A percentile compares a stretch with the other conserved stretches of the same genome.
These are phyloP conservation scores for Bruchidius siliquastri DNA, from an alignment of 2,888 invertebrate species.

Conservation along the genomic window DNA sequence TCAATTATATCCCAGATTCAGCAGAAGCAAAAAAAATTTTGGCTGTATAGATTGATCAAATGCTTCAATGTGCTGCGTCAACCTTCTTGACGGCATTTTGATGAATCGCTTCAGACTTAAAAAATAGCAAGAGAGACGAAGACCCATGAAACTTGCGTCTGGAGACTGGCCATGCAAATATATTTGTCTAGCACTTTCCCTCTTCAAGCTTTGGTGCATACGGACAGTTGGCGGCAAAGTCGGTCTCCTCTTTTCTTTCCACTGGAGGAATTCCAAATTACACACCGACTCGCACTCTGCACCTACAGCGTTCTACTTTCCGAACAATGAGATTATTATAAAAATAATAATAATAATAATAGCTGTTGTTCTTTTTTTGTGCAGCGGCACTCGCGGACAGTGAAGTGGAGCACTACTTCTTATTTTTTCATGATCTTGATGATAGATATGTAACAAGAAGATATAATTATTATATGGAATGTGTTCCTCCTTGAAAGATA, in stretches of 20 bases:
- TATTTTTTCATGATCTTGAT: no score
- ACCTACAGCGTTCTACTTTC: background rate
- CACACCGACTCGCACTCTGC: background rate
- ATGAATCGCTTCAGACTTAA: no score
- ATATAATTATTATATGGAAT: no score
- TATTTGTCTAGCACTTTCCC: background rate
- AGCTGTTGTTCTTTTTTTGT: background rate
- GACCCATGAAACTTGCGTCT: no score
- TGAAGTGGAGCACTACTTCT: background rate
- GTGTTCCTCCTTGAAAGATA: no score
- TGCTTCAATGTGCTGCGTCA: no score
- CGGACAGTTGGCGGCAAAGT: background rate
- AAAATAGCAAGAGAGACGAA: no score
- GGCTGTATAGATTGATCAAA: no score
- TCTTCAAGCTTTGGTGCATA: background rate
- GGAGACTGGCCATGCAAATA: background rate
- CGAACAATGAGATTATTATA: background rate
- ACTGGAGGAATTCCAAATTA: background rate
- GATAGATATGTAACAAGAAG: no score
- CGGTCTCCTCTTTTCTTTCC: background rate
- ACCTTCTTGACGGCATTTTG: no score
- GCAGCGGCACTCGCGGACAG: background rate
- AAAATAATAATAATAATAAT: background rate
- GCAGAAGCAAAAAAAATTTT: no score
- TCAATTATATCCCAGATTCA: no score